phyloP scores from a whole-genome alignment of 2,888 invertebrate genomes.

The Pachliopta kotzebuea region DNA sequence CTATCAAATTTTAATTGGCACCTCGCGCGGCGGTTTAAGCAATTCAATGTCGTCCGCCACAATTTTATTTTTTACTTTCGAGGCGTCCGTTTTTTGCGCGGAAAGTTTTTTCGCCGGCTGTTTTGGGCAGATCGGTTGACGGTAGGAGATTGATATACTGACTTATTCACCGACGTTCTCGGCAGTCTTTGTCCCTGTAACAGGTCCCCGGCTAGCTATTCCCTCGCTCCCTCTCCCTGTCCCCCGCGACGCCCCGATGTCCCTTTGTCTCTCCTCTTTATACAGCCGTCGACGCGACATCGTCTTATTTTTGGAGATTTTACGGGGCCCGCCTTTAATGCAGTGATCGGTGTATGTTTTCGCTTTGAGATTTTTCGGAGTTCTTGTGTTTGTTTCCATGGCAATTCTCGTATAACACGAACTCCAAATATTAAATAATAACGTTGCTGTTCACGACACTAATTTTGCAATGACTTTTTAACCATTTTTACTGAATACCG shows the following conservation, averaged over 20 bases:
- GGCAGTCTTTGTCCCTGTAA: slow-evolving; percentile 76
- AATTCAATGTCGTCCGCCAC: slow-evolving; percentile 72
- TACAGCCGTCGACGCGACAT: slow-evolving; percentile 63
- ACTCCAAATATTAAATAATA: slow-evolving; percentile 7
- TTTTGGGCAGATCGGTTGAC: slow-evolving; percentile 76
- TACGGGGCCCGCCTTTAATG: slow-evolving; percentile 41
- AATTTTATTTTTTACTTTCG: slow-evolving; percentile 48
- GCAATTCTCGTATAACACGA: slow-evolving; percentile 21
- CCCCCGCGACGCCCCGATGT: slow-evolving; percentile 56
- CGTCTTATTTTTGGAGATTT: slow-evolving; percentile 69
- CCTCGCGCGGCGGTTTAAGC: slow-evolving; percentile 75
- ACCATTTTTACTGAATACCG: no score
- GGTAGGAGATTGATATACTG: slow-evolving; percentile 75
- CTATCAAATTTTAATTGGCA: slow-evolving; percentile 80
- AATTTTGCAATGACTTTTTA: no score
- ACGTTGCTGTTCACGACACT: neutral
- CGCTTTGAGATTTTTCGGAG: slow-evolving; percentile 37
- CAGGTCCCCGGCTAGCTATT: slow-evolving; percentile 55
- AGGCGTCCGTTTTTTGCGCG: slow-evolving; percentile 57
- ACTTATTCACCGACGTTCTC: slow-evolving; percentile 72
- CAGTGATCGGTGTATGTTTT: slow-evolving; percentile 41
- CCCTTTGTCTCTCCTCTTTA: slow-evolving; percentile 58
- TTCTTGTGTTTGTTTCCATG: slow-evolving; percentile 35
- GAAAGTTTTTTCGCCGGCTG: slow-evolving; percentile 67
- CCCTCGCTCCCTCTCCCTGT: slow-evolving; percentile 35